phyloP scores from a whole-genome alignment of 2,797 vertebrate species.

The Anolis apletophallus region DNA sequence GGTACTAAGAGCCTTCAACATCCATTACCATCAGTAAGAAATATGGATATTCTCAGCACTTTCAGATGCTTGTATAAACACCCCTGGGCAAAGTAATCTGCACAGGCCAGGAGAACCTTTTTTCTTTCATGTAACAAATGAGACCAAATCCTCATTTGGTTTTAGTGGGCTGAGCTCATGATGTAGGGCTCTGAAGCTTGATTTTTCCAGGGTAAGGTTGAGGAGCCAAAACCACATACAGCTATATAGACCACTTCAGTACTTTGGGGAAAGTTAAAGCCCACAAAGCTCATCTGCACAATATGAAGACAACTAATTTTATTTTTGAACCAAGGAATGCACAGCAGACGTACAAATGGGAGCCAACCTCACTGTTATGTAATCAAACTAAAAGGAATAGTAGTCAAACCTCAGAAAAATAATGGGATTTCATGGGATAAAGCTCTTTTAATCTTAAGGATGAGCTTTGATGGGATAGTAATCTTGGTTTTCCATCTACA shows the following conservation, averaged over 20 bases:
- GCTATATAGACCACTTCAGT: not conserved
- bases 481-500: slow-evolving; percentile 7
- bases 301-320: not conserved
- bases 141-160: not conserved
- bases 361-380: not conserved
- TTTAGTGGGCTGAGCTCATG: not conserved
- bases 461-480: not conserved
- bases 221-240: not conserved
- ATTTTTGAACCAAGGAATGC: not conserved
- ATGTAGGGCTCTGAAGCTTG: too few relatives aligned
- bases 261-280: not conserved
- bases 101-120: not conserved
- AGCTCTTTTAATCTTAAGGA: not conserved
- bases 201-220: not conserved
- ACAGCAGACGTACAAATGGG: not conserved
- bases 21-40: not conserved
- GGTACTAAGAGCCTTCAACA: not conserved
- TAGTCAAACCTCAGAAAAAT: not conserved
- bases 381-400: not conserved
- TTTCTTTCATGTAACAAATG: not conserved
- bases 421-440: slow-evolving; percentile 9
- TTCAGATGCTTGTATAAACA: not conserved
- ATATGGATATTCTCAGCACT: not conserved
- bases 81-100: not conserved
- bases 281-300: not conserved